Conservation (phyloP, 2,113 vertebrate genomes). For the Pteruthius melanotis region DNA sequence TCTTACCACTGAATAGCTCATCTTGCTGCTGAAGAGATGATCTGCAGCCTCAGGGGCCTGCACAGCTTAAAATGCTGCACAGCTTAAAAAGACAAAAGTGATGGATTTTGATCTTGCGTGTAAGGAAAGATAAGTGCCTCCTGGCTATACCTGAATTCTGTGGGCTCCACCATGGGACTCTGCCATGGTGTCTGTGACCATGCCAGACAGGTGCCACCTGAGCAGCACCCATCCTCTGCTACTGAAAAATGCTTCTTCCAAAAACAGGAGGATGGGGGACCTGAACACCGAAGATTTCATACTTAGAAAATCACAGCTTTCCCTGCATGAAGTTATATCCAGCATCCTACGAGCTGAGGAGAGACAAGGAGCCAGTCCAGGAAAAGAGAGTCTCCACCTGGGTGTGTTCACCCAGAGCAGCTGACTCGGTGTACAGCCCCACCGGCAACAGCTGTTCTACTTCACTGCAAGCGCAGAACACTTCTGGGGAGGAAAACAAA, state of each 20-base stretch:
- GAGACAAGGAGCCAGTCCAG: not conserved
- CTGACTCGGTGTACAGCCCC: not conserved
- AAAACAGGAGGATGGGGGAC: not conserved
- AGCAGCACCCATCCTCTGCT: fast-evolving
- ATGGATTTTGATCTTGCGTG: not conserved
- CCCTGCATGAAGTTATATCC: not conserved
- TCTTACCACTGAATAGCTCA: not conserved
- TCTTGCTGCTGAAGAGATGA: not conserved
- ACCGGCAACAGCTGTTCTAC: not conserved
- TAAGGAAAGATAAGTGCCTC: not conserved
- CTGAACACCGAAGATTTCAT: not conserved
- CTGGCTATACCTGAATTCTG: not conserved
- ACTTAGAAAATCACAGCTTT: not conserved
- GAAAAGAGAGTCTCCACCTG: not conserved
- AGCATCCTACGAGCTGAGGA: not conserved
- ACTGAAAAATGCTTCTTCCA: not conserved
- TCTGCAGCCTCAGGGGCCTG: not conserved
- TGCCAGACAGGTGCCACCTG: not conserved
- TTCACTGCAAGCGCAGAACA: not conserved
- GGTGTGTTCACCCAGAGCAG: not conserved
- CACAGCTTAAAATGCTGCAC: not conserved
- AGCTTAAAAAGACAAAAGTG: not conserved
- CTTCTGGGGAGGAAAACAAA: not conserved
- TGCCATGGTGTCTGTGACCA: fast-evolving
- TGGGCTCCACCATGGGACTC: not conserved